Conservation (phyloP, 1,140 invertebrate species). For the Brachionus calyciflorus region DNA sequence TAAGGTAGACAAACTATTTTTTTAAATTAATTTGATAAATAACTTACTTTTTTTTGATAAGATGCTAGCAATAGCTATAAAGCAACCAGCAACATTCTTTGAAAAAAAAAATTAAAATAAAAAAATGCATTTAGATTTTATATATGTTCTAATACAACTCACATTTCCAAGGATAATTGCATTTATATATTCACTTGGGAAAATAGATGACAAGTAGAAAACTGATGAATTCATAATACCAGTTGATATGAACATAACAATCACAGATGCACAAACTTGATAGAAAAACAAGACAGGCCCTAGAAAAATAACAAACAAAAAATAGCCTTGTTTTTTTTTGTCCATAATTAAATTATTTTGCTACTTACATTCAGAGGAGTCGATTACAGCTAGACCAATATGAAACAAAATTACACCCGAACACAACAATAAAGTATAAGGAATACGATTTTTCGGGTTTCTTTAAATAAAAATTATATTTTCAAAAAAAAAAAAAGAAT, state of each 20-base stretch:
- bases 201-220: constrained; percentile 34
- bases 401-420: constrained; percentile 6
- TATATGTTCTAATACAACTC: no score
- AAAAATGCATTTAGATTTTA: no score
- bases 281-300: constrained; percentile 24
- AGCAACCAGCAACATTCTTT: constrained; percentile 24
- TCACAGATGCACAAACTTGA: constrained; percentile 14
- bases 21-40: background rate
- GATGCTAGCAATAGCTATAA: constrained; percentile 12
- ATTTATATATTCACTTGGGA: constrained; percentile 33
- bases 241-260: constrained; percentile 34
- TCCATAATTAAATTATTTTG: background rate
- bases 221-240: constrained; percentile 37
- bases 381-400: constrained; percentile 21
- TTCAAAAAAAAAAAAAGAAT: no score
- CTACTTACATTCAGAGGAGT: constrained; percentile 42
- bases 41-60: constrained; percentile 43
- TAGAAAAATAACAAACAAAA: constrained; percentile 12
- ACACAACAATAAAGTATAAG: constrained; percentile 33
- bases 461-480: no score
- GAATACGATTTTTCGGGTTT: constrained; percentile 40
- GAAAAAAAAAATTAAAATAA: background rate
- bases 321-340: background rate
- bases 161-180: constrained; percentile 45
- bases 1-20: no score